Evolutionary conservation across 2,113 vertebrate genomes (phyloP).

Genomic region (Petrocephalus microphthalmus): DNA sequence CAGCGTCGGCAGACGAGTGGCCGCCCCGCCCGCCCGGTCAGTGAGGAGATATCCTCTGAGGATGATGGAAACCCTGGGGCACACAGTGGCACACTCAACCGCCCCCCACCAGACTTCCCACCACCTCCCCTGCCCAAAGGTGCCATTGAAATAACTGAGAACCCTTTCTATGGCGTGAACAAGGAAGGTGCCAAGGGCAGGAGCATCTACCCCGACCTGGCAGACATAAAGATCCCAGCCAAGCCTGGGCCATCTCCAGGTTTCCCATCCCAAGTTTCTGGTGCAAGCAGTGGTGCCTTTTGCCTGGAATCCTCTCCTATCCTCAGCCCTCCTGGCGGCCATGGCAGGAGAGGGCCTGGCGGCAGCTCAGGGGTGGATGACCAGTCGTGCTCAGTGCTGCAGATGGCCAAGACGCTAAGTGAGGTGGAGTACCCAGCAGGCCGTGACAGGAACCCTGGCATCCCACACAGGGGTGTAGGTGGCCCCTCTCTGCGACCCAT

Average conservation of each 20-base stretch:
- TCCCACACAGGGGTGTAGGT: slow-evolving; percentile 43
- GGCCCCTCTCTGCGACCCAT: slow-evolving; percentile 41
- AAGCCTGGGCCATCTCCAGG: slow-evolving; percentile 28
- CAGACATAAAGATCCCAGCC: slow-evolving; percentile 55
- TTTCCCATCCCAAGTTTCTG: slow-evolving; percentile 24
- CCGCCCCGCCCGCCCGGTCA: slow-evolving; percentile 46
- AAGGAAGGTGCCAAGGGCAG: slow-evolving; percentile 51
- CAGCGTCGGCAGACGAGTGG: slow-evolving; percentile 47
- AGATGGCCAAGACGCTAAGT: slow-evolving; percentile 90
- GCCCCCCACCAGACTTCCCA: slow-evolving; percentile 77
- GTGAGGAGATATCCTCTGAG: slow-evolving; percentile 75
- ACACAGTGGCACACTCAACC: slow-evolving; percentile 58
- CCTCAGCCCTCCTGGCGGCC: slow-evolving; percentile 22
- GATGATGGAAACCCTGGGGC: slow-evolving; percentile 58
- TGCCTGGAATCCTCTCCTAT: slow-evolving; percentile 44
- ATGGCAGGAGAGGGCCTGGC: slow-evolving; percentile 35
- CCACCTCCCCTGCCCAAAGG: slow-evolving; percentile 77
- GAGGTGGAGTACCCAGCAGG: slow-evolving; percentile 77
- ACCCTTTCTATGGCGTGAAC: slow-evolving; percentile 45
- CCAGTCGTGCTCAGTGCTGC: slow-evolving; percentile 89
- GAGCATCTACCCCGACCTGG: slow-evolving; percentile 54
- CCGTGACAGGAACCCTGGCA: slow-evolving; percentile 51
- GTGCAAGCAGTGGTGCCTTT: slow-evolving; percentile 51
- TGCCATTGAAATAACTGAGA: slow-evolving; percentile 58
- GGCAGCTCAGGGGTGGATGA: slow-evolving; percentile 62